phyloP scores from a whole-genome alignment of 2,113 vertebrate species.

The Oceanites oceanicus region DNA sequence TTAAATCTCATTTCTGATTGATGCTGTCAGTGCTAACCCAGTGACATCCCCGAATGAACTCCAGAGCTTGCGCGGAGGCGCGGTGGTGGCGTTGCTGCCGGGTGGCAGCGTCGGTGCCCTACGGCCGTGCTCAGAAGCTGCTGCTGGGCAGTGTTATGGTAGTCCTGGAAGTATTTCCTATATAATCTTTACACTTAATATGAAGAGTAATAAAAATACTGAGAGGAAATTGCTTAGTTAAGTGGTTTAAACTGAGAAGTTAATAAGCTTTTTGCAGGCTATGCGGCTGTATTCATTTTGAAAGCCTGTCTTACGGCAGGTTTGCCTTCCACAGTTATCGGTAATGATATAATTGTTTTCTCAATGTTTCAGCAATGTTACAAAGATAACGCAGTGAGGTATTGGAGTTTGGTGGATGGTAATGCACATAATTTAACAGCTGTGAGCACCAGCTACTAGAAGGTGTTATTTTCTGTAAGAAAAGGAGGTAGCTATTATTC shows the following conservation, averaged over 20 bases:
- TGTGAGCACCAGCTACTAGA: background rate
- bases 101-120: rapidly evolving
- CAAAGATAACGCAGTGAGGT: background rate
- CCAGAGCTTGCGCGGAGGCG: rapidly evolving
- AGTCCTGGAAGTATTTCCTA: rapidly evolving
- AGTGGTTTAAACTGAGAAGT: background rate
- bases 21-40: rapidly evolving
- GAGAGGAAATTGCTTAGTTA: background rate
- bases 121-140: background rate
- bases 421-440: background rate
- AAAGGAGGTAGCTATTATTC: background rate
- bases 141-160: rapidly evolving
- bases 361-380: background rate
- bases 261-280: background rate
- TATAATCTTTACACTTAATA: background rate
- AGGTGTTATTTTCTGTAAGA: background rate
- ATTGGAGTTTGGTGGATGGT: background rate
- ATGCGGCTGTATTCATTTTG: rapidly evolving
- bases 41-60: rapidly evolving
- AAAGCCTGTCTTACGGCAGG: background rate
- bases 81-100: rapidly evolving
- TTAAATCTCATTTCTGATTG: rapidly evolving
- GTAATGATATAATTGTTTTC: background rate
- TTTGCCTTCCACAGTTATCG: background rate
- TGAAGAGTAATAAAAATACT: background rate